Percentiles rank a stretch among this genome's conserved stretches.
These are phyloP conservation scores for Cricetomys ansorgei DNA, from an alignment of 2,113 vertebrate species.

Conservation along the genomic window DNA sequence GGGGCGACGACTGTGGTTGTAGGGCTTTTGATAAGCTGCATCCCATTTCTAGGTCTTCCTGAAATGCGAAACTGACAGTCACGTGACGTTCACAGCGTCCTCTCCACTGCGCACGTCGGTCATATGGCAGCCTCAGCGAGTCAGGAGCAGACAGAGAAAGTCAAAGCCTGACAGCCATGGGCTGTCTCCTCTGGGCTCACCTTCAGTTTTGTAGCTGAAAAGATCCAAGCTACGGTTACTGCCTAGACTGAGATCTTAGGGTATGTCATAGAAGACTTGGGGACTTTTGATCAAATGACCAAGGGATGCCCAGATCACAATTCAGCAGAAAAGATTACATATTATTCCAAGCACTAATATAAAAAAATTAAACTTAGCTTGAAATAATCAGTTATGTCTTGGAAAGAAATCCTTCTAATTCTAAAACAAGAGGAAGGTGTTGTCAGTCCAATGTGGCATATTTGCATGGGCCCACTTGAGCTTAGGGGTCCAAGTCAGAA, in stretches of 20 bases:
- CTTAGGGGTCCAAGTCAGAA: background rate
- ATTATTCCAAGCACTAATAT: background rate
- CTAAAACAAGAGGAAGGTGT: background rate
- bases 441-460: background rate
- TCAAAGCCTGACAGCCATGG: background rate
- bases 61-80: slow-evolving; percentile 52
- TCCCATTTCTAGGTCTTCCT: slow-evolving; percentile 46
- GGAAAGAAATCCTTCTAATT: background rate
- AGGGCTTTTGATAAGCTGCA: slow-evolving; percentile 9
- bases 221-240: background rate
- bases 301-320: background rate
- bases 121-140: background rate
- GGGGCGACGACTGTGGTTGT: background rate
- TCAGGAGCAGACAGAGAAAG: background rate
- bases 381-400: background rate
- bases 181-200: background rate
- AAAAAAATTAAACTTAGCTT: slow-evolving; percentile 17
- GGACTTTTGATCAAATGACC: background rate
- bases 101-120: background rate
- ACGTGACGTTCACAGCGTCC: background rate
- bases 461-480: background rate
- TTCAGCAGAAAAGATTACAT: background rate
- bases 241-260: background rate
- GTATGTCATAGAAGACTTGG: background rate
- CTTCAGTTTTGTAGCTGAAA: background rate